Percentiles rank a stretch among this genome's conserved stretches.
These are phyloP conservation scores for Antheraea mylitta DNA, from an alignment of 1,140 invertebrate genomes.

Conservation along the genomic window DNA sequence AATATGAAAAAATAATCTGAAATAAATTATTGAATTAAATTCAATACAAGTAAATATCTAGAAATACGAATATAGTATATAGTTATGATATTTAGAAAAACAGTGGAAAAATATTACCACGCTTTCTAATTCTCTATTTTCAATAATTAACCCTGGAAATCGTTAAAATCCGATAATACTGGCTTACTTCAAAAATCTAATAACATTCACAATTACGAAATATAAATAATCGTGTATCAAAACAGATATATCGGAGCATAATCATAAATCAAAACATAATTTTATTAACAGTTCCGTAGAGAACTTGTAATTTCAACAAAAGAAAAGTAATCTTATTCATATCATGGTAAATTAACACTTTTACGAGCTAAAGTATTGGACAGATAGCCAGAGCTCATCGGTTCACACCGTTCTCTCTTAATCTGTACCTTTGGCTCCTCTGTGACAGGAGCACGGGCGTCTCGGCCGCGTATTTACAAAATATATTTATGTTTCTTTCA, in stretches of 20 bases:
- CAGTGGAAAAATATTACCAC: not conserved
- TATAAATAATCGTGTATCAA: not conserved
- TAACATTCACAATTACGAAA: not conserved
- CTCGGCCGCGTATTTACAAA: slow-evolving; percentile 21
- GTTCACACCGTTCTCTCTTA: slow-evolving; percentile 32
- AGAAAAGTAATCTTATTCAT: slow-evolving; percentile 19
- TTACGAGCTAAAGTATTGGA: slow-evolving; percentile 29
- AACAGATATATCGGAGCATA: not conserved
- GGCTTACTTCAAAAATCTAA: not conserved
- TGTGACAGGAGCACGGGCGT: slow-evolving; percentile 36
- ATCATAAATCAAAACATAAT: not conserved
- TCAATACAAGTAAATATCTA: no score
- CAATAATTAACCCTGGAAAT: not conserved
- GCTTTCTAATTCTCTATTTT: not conserved
- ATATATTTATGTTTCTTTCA: not conserved
- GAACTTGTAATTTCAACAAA: slow-evolving; percentile 3
- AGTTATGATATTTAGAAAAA: no score
- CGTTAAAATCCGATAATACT: not conserved
- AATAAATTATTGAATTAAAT: no score
- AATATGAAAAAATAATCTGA: no score
- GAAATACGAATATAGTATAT: no score
- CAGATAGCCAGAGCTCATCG: slow-evolving; percentile 25
- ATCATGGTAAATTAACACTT: slow-evolving; percentile 30
- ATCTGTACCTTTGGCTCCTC: slow-evolving; percentile 27
- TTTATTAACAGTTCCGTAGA: slow-evolving; percentile 3